Conservation (phyloP, 2,797 vertebrate genomes). For the Hafferia zeledoni region DNA sequence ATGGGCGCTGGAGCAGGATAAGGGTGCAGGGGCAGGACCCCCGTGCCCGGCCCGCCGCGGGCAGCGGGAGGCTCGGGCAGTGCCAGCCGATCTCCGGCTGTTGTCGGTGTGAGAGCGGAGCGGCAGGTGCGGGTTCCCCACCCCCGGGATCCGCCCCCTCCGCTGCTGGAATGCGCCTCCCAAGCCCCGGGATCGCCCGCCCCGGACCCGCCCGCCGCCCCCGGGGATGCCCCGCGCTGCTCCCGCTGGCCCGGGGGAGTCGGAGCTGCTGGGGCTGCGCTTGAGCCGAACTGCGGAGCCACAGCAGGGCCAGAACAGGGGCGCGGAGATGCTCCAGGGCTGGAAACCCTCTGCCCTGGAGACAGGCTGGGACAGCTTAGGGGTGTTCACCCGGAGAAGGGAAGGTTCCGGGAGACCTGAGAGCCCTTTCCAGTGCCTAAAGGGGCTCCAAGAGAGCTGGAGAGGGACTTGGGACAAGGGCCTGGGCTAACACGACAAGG, state of each 20-base stretch:
- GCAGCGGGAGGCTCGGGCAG: not conserved
- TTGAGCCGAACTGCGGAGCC: too few relatives aligned
- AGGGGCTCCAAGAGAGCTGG: not conserved
- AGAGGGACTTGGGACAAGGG: not conserved
- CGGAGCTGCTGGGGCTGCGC: too few relatives aligned
- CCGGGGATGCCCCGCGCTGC: too few relatives aligned
- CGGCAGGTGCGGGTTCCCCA: not conserved
- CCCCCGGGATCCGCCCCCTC: not conserved
- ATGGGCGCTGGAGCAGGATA: too few relatives aligned
- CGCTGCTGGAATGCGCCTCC: not conserved
- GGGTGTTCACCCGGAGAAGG: not conserved
- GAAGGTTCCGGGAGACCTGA: not conserved
- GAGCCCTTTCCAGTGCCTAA: not conserved
- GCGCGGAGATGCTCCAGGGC: not conserved
- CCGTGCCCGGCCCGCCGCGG: not conserved
- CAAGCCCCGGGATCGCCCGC: not conserved
- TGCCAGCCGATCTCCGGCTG: slow-evolving; percentile 14
- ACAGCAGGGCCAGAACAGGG: not conserved
- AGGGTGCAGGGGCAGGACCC: accelerated
- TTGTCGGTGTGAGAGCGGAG: not conserved
- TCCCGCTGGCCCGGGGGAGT: too few relatives aligned
- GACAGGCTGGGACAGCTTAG: not conserved
- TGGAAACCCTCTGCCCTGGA: not conserved
- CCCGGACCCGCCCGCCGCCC: not conserved
- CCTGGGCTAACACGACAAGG: not conserved